These are phyloP conservation scores for Schizaphis graminum DNA, from an alignment of 2,888 invertebrate genomes.

Conservation along the genomic window DNA sequence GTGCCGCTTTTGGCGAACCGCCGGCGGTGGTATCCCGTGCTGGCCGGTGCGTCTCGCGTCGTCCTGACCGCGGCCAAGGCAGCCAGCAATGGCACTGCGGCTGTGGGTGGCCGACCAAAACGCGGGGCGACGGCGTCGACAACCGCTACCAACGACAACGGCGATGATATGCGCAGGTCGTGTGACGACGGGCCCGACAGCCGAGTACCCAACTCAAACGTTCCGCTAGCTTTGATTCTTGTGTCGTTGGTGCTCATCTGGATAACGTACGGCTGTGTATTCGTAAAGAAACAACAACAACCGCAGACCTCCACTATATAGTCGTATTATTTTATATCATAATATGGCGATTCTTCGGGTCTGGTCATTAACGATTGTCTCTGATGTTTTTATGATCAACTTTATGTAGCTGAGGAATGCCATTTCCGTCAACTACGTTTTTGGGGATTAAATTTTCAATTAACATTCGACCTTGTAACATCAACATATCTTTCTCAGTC, in stretches of 20 bases:
- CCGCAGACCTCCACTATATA: no score
- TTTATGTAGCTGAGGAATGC: background rate
- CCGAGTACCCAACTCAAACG: background rate
- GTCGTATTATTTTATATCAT: no score
- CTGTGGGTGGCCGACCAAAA: background rate
- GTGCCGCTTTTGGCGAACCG: background rate
- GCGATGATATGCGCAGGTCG: background rate
- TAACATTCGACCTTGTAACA: background rate
- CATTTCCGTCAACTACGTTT: background rate
- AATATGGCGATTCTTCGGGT: no score
- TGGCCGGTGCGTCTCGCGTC: conserved; percentile 30
- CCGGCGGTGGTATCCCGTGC: conserved; percentile 31
- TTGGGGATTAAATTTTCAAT: background rate
- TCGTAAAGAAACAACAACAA: no score
- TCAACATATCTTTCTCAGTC: background rate
- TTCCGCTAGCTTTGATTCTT: background rate
- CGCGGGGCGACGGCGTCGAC: background rate
- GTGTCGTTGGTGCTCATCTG: background rate
- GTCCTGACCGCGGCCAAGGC: background rate
- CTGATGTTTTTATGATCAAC: background rate
- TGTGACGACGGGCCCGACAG: background rate
- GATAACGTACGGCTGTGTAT: no score
- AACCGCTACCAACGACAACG: background rate
- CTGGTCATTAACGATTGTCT: background rate
- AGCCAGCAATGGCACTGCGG: no score